Percentiles rank a stretch among this genome's conserved stretches.
Evolutionary conservation across 2,888 invertebrate genomes (phyloP).

Genomic region (Iphiclides podalirius): DNA sequence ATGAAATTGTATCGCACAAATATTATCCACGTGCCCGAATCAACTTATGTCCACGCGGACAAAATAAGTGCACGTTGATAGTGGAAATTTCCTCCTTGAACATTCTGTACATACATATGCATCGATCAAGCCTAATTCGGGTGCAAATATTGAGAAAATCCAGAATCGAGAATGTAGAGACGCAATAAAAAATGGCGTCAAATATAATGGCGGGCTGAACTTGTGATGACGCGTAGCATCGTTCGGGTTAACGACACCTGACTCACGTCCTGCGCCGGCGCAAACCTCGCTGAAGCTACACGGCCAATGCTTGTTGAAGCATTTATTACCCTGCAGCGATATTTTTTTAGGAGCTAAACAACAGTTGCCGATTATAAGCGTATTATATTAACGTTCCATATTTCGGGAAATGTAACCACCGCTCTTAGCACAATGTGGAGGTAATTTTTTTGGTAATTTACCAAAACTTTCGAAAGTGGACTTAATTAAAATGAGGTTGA

Average conservation of each 20-base stretch:
- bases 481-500: too few relatives aligned
- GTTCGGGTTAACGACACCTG: constrained; percentile 68
- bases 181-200: constrained; percentile 37
- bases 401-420: too few relatives aligned
- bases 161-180: constrained; percentile 24
- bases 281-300: constrained; percentile 48
- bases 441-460: too few relatives aligned
- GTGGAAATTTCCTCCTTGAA: too few relatives aligned
- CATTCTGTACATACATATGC: too few relatives aligned
- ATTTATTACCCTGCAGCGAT: constrained; percentile 29
- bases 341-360: constrained; percentile 15
- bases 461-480: too few relatives aligned
- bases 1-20: too few relatives aligned
- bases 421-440: too few relatives aligned
- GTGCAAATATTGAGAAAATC: too few relatives aligned
- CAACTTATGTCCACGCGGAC: neutral
- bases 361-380: constrained; percentile 4
- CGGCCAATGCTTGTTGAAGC: constrained; percentile 32
- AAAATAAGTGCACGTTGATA: neutral
- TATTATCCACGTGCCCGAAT: too few relatives aligned
- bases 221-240: constrained; percentile 53
- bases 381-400: constrained; percentile 2
- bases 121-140: too few relatives aligned
- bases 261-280: constrained; percentile 58
- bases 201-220: constrained; percentile 55